Evolutionary conservation across 2,888 invertebrate genomes (phyloP), one percentile per base, ranked within the genome.

Genomic region (Pterostichus madidus): DNA sequence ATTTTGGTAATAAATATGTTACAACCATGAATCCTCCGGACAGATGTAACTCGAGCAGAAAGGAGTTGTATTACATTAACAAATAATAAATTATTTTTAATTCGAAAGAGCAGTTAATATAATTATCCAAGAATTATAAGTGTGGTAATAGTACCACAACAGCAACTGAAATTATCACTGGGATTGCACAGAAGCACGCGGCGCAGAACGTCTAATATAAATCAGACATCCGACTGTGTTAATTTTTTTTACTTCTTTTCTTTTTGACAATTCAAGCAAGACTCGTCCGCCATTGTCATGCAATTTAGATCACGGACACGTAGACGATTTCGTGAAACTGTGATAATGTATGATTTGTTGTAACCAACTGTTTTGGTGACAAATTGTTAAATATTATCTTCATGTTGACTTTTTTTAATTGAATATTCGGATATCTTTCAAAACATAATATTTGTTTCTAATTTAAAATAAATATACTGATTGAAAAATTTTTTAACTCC

Each of bases 221-320:
- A 71, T 71, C 39, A 13, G 68, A 71, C n/a, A 75, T 75, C 52
- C 75, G 32, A 52, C 49, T 75, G 52, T 75, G 75, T 75, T 71
- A 75, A 52, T 52, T 75, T 75, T 64, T 59, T 52, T 52, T 75
- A 13, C 31, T 75, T 77, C 77, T 77, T 77, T 77, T 77, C 77
- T 77, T 77, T 77, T 77, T 77, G 39, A 77, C 77, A 77, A 77
- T 77, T 77, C 56, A 77, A 77, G 77, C 77, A 77, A 53, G 32
- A 77, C 77, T 56, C 56, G 52, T 35, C 10, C 49, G 56, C 77
- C 35, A 77, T 77, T 77, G 77, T 77, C 77, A 77, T 56, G 35
- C 31, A 56, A 77, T 77, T 77, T 77, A 17, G 77, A 77, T 77
- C 77, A 77, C 49, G 77, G 77, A 77, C 77, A 39, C 77, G 56